A percentile compares a stretch with the other conserved stretches of the same genome.
These are phyloP conservation scores for Xanthostigma xanthostigma DNA, from an alignment of 2,888 invertebrate species.

Conservation along the genomic window DNA sequence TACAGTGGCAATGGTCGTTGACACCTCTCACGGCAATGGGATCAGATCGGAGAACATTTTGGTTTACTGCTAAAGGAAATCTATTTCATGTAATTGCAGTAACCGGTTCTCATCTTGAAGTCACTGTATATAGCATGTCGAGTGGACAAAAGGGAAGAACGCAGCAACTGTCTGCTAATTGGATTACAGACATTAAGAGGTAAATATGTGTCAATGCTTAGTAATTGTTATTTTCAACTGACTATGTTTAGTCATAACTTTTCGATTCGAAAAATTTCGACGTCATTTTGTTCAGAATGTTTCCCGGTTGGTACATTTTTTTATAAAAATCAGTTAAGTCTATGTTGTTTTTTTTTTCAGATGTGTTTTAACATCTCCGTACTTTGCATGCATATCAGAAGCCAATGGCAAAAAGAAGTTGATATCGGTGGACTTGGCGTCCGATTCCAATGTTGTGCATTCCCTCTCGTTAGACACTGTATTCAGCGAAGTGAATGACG, in stretches of 20 bases:
- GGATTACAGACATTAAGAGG: conserved; percentile 31
- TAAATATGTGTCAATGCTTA: conserved; percentile 24
- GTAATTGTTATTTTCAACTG: too few relatives aligned
- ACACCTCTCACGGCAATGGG: conserved; percentile 23
- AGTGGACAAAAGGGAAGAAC: conserved; percentile 42
- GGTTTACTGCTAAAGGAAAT: conserved; percentile 41
- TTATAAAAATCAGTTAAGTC: too few relatives aligned
- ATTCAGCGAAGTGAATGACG: conserved; percentile 12
- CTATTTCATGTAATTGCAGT: conserved; percentile 46
- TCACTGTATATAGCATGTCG: conserved; percentile 43
- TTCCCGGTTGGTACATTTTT: too few relatives aligned
- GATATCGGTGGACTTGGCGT: conserved; percentile 44
- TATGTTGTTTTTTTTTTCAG: conserved; percentile 24
- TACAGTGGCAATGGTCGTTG: conserved; percentile 66
- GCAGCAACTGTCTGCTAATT: conserved; percentile 41
- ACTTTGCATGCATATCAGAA: conserved; percentile 48
- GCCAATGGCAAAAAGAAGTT: conserved; percentile 34
- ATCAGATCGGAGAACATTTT: conserved; percentile 32
- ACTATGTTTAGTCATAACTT: too few relatives aligned
- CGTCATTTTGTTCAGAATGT: too few relatives aligned
- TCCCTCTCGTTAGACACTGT: conserved; percentile 13
- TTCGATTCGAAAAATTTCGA: too few relatives aligned
- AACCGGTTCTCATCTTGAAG: conserved; percentile 42
- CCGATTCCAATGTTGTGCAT: conserved; percentile 20
- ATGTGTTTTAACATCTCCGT: conserved; percentile 46